These are phyloP conservation scores for Macropus fuliginosus DNA, from an alignment of 2,797 vertebrate species.

Conservation along the genomic window DNA sequence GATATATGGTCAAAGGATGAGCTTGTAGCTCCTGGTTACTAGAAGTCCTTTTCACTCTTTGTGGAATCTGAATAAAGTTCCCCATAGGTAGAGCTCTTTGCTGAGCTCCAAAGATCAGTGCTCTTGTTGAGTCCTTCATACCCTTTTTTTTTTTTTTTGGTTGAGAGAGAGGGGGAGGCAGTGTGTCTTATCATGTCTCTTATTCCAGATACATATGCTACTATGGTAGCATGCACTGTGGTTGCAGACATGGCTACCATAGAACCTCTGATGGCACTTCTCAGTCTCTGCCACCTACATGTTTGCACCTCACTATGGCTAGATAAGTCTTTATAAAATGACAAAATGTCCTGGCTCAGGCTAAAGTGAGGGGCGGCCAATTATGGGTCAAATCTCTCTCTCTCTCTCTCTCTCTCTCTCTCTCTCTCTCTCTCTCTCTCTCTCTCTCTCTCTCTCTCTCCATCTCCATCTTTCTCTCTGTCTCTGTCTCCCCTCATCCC, in stretches of 20 bases:
- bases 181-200: not conserved
- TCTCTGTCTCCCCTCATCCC: too few species aligned
- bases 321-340: not conserved
- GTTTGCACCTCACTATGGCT: not conserved
- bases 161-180: not conserved
- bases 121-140: not conserved
- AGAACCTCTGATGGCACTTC: not conserved
- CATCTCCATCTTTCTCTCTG: too few species aligned
- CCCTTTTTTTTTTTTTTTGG: too few species aligned
- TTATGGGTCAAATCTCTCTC: not conserved
- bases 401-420: too few species aligned
- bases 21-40: not conserved
- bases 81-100: too few species aligned
- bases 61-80: not conserved
- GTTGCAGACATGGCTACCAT: not conserved
- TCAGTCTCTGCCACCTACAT: not conserved
- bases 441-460: too few species aligned
- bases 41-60: not conserved
- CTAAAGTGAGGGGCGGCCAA: not conserved
- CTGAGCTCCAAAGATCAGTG: not conserved
- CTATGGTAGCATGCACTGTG: too few species aligned
- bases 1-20: not conserved
- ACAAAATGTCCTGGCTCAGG: not conserved
- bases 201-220: too few species aligned
- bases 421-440: too few species aligned